Conservation (phyloP, 2,113 vertebrate genomes). For the Polypterus senegalus region DNA sequence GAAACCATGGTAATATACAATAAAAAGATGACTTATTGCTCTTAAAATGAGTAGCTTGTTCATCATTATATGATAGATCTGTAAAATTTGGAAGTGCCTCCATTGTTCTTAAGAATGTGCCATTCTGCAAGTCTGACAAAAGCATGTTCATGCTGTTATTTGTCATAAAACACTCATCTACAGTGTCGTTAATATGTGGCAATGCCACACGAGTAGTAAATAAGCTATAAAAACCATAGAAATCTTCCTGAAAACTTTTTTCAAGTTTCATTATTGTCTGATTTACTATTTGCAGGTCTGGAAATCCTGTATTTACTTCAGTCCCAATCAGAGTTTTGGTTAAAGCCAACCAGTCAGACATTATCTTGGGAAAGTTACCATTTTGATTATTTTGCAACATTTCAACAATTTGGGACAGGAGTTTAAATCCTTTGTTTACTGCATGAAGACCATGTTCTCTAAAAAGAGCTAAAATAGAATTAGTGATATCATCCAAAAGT, state of each 20-base stretch:
- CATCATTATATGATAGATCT: too few relatives aligned
- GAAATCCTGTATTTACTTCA: not conserved
- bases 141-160: not conserved
- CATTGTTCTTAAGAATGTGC: not conserved
- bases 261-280: slow-evolving; percentile 2
- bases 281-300: slow-evolving; percentile 1
- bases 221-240: too few relatives aligned
- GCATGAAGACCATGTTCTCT: not conserved
- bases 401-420: not conserved
- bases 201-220: too few relatives aligned
- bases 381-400: slow-evolving; percentile 9
- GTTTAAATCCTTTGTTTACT: not conserved
- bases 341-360: slow-evolving; percentile 1
- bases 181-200: too few relatives aligned
- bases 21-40: not conserved
- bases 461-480: slow-evolving; percentile 2
- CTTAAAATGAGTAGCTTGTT: too few relatives aligned
- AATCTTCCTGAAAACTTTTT: not conserved
- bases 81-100: too few relatives aligned
- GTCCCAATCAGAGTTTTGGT: not conserved
- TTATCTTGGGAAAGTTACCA: not conserved
- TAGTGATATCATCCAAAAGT: not conserved
- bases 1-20: slow-evolving; percentile 8
- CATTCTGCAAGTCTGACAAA: not conserved
- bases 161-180: not conserved